Evolutionary conservation across 2,797 vertebrate genomes (phyloP).

Genomic region (Sebastes miniatus): DNA sequence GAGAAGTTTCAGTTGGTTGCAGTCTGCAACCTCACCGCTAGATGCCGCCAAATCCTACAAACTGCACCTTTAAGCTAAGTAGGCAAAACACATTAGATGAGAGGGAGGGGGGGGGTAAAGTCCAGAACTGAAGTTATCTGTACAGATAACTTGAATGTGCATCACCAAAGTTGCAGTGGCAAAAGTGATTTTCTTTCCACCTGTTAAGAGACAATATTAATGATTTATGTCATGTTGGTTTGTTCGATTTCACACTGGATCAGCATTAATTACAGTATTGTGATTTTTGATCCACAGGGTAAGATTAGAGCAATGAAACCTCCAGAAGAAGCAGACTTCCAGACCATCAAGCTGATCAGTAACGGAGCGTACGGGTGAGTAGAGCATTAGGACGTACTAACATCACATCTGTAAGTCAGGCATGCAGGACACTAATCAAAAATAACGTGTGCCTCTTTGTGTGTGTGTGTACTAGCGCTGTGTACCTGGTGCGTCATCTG

Average conservation of each 20-base stretch:
- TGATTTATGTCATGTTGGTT: background rate
- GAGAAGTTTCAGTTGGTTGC: no score
- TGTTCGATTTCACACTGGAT: background rate
- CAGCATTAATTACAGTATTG: background rate
- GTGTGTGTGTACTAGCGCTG: conserved; percentile 77
- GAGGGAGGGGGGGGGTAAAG: background rate
- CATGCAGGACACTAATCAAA: background rate
- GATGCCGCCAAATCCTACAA: no score
- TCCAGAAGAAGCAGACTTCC: conserved; percentile 92
- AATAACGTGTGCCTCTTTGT: background rate
- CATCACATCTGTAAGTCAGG: background rate
- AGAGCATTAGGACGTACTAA: background rate
- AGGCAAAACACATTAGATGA: background rate
- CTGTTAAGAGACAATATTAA: background rate
- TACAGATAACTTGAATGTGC: background rate
- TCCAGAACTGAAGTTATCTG: background rate
- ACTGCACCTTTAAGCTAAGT: background rate
- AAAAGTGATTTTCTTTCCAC: background rate
- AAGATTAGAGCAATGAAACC: conserved; percentile 88
- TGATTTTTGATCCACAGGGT: conserved; percentile 77
- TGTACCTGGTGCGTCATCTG: conserved; percentile 91
- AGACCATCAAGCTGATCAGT: conserved; percentile 96
- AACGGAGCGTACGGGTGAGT: conserved; percentile 94
- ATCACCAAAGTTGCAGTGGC: background rate
- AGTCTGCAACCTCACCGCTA: no score